Evolutionary conservation across 2,797 vertebrate genomes (phyloP).

Genomic region (Neostethus bicornis): DNA sequence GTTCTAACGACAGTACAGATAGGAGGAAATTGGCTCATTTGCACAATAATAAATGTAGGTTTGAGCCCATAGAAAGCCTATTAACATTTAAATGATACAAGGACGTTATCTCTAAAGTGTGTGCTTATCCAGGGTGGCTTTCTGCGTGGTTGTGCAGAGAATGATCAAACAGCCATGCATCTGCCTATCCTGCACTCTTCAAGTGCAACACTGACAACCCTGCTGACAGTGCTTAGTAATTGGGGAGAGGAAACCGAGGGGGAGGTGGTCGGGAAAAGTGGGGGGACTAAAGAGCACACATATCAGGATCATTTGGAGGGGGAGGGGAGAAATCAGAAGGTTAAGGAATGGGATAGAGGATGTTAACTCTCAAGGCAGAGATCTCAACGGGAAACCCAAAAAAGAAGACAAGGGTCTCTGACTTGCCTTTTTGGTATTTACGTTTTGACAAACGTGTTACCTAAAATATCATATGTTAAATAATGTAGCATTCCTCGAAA

Average conservation of each 20-base stretch:
- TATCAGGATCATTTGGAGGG: slow-evolving; percentile 14
- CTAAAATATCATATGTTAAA: slow-evolving; percentile 9
- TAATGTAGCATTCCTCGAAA: neutral
- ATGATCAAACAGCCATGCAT: slow-evolving; percentile 69
- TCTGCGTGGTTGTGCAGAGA: slow-evolving; percentile 67
- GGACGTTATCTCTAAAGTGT: slow-evolving; percentile 76
- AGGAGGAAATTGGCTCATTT: slow-evolving; percentile 78
- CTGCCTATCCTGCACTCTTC: slow-evolving; percentile 44
- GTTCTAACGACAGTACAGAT: slow-evolving; percentile 75
- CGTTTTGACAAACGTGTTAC: slow-evolving; percentile 16
- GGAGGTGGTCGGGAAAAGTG: slow-evolving; percentile 9
- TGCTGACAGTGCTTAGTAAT: slow-evolving; percentile 64
- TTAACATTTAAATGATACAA: slow-evolving; percentile 83
- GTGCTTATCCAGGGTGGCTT: slow-evolving; percentile 76
- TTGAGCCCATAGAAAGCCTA: slow-evolving; percentile 77
- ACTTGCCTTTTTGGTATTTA: slow-evolving; percentile 9
- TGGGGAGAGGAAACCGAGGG: slow-evolving; percentile 46
- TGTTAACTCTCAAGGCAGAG: slow-evolving; percentile 6
- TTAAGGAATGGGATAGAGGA: neutral
- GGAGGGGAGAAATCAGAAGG: neutral
- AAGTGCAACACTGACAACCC: slow-evolving; percentile 57
- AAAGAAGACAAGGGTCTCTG: neutral
- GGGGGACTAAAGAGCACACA: slow-evolving; percentile 16
- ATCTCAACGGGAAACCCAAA: neutral
- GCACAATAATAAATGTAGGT: slow-evolving; percentile 80